These are phyloP conservation scores for Zapornia atra DNA, from an alignment of 2,113 vertebrate species.

Conservation along the genomic window DNA sequence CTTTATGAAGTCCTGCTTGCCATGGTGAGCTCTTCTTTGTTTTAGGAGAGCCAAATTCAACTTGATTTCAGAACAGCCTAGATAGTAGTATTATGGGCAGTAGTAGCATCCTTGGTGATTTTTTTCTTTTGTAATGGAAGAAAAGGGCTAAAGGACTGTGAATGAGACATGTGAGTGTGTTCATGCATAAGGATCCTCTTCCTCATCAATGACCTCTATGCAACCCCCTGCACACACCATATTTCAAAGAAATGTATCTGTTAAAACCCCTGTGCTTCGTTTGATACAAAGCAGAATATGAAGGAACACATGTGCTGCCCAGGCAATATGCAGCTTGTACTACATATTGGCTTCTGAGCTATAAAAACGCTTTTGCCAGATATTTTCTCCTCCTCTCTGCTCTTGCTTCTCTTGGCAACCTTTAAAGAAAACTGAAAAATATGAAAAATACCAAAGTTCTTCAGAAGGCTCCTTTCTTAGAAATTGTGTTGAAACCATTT, in stretches of 20 bases:
- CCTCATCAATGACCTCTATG: too few species aligned
- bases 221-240: background rate
- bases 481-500: background rate
- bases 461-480: background rate
- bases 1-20: background rate
- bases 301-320: background rate
- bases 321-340: background rate
- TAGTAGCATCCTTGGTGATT: background rate
- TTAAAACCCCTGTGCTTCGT: background rate
- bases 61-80: background rate
- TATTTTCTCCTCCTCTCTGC: background rate
- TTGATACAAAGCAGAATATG: background rate
- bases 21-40: background rate
- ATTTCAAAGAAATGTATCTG: background rate
- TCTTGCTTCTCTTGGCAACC: background rate
- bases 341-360: background rate
- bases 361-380: background rate
- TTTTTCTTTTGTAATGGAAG: background rate
- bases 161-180: background rate
- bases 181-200: background rate
- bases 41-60: background rate
- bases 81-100: background rate
- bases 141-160: background rate
- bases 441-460: background rate
- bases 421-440: background rate